Base-by-base conservation (phyloP, 2,797 vertebrate genomes). In the Alectoris magna region DNA sequence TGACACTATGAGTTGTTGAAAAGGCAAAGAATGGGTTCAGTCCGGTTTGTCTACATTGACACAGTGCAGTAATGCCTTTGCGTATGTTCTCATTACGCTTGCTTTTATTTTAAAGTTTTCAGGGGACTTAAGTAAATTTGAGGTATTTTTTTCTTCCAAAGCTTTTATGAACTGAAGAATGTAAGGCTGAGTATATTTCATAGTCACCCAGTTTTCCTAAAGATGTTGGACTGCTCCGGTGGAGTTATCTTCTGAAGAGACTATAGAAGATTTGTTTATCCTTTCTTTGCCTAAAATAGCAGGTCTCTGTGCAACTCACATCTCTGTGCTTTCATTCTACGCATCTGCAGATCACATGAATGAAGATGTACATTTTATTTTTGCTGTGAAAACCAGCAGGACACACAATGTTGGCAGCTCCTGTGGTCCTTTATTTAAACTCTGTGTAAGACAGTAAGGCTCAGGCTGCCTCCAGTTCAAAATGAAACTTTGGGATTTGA, bases 381-480 rank as follows among this genome's bases (percentile, higher is more conserved):
- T 89, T 76, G 9, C 46, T 70, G 41, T 69, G 71, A 78, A 94
- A 95, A 84, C 34, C 43, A 84, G 46, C 14, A 80, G 88, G 44
- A 64, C 85, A 66, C 67, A 87, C 13, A 58, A 16, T 44, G 10
- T 43, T 93, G 53, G 69, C 58, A 94, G 58, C 46, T 88, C 46
- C 66, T 66, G 44, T 51, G 56, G 46, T 7, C 77, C 84, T 67
- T 83, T 75, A 8, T 19, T 72, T 87, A 31, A 64, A 31, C 83
- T 75, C 83, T 69, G 8, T 23, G 10, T 26, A 31, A 91, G 23
- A 39, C 46, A 53, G 15, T 53, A 62, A 69, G n/a, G 73, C 51
- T 88, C 59, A 22, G 13, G 46, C 2, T 3, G 49, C 44, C n/a
- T 78, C 62, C 79, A 67, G 29, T 79, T 76, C 64, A 84, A 82